phyloP scores from a whole-genome alignment of 2,888 invertebrate species.

The Drosophila austrosaltans region DNA sequence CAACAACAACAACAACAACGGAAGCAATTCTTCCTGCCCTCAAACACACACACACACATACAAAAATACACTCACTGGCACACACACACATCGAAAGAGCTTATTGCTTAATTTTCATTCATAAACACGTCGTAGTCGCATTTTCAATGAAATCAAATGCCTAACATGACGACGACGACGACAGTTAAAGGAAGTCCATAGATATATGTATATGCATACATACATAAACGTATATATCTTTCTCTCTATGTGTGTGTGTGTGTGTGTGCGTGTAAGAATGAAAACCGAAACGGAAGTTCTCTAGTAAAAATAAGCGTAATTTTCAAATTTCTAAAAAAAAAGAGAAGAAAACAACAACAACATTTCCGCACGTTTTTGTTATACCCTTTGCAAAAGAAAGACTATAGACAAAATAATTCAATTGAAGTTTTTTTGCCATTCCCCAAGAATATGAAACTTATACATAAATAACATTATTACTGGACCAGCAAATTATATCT shows the following conservation, averaged over 20 bases:
- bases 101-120: constrained; percentile 80
- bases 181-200: constrained; percentile 56
- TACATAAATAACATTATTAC: too few relatives aligned
- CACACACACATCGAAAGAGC: constrained; percentile 45
- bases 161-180: constrained; percentile 19
- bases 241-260: constrained; percentile 2
- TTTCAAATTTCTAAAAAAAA: constrained; percentile 40
- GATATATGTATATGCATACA: not conserved
- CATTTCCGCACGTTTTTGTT: not conserved
- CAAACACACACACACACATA: constrained; percentile 28
- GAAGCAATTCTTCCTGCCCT: constrained; percentile 69
- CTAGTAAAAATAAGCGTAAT: constrained; percentile 29
- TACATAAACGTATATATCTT: not conserved
- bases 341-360: not conserved
- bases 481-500: too few relatives aligned
- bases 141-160: constrained; percentile 73
- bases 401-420: not conserved
- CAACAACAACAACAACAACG: constrained; percentile 57
- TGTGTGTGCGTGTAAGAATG: constrained; percentile 27
- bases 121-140: constrained; percentile 75
- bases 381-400: not conserved
- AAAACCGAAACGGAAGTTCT: constrained; percentile 44
- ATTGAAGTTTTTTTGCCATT: not conserved
- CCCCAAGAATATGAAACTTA: too few relatives aligned
- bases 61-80: constrained; percentile 7